phyloP scores from a whole-genome alignment of 2,113 vertebrate species.

The Manacus vitellinus region DNA sequence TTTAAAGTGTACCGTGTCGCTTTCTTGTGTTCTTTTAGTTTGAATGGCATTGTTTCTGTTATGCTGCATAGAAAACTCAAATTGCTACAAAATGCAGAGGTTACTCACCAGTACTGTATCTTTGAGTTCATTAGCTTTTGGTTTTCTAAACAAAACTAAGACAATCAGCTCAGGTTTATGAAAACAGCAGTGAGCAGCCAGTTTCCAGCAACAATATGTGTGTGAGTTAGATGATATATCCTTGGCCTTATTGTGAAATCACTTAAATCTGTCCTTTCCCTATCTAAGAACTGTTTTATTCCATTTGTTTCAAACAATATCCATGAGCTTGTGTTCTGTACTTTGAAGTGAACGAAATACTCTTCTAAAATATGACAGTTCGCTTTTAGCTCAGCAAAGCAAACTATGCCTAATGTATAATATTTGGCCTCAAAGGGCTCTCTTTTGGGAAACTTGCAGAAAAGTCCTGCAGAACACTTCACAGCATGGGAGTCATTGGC shows the following conservation, averaged over 20 bases:
- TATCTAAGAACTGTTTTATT: background rate
- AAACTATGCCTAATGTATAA: background rate
- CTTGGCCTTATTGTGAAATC: conserved; percentile 52
- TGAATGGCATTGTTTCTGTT: background rate
- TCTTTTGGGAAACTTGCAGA: conserved; percentile 26
- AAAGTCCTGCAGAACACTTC: conserved; percentile 9
- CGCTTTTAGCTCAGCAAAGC: background rate
- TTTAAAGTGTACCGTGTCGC: background rate
- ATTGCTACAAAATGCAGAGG: background rate
- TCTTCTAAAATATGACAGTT: background rate
- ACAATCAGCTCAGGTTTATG: conserved; percentile 68
- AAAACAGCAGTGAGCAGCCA: conserved; percentile 32
- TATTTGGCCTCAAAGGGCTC: conserved; percentile 28
- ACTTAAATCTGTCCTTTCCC: conserved; percentile 13
- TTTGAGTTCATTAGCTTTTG: conserved; percentile 17
- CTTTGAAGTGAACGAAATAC: conserved; percentile 5
- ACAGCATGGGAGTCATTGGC: conserved; percentile 1
- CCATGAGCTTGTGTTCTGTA: conserved; percentile 2
- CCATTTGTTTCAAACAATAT: background rate
- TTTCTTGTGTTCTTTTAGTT: background rate
- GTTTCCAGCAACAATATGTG: conserved; percentile 10
- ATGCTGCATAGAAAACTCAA: conserved; percentile 12
- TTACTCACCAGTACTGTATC: conserved; percentile 49
- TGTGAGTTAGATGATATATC: background rate
- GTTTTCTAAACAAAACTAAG: conserved; percentile 35